Evolutionary conservation across 2,797 vertebrate species (phyloP).

Genomic region (Sylvia borin): DNA sequence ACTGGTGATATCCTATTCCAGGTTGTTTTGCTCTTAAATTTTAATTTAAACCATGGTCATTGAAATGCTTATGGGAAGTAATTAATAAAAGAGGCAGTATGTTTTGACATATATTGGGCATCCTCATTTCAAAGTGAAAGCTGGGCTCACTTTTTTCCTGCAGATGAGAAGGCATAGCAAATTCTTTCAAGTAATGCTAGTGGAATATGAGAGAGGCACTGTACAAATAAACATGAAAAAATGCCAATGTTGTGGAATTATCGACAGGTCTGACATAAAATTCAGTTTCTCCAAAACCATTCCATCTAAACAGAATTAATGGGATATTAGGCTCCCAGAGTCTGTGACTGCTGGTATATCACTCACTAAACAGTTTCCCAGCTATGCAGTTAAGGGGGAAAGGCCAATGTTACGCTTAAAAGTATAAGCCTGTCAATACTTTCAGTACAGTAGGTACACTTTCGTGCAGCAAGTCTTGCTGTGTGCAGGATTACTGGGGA

Average conservation of each 20-base stretch:
- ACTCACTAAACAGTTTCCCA: neutral
- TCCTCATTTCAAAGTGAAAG: neutral
- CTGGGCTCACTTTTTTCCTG: neutral
- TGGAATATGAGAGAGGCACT: neutral
- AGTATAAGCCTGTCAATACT: neutral
- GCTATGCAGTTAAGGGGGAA: neutral
- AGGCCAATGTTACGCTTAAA: neutral
- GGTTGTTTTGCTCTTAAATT: neutral
- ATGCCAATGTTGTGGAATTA: neutral
- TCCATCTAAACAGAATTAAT: neutral
- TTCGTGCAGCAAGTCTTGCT: neutral
- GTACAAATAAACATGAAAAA: neutral
- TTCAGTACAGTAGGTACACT: neutral
- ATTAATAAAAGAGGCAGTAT: neutral
- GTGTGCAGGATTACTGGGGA: neutral
- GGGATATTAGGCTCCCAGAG: neutral
- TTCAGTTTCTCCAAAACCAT: neutral
- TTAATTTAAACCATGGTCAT: neutral
- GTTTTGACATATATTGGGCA: constrained; percentile 6
- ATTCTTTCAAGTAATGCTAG: neutral
- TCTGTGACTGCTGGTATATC: neutral
- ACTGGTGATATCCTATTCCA: neutral
- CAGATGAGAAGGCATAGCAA: neutral
- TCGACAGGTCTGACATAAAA: constrained; percentile 6
- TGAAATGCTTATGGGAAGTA: constrained; percentile 9